Evolutionary conservation across 2,797 vertebrate species (phyloP).

Genomic region (Melopsittacus undulatus): DNA sequence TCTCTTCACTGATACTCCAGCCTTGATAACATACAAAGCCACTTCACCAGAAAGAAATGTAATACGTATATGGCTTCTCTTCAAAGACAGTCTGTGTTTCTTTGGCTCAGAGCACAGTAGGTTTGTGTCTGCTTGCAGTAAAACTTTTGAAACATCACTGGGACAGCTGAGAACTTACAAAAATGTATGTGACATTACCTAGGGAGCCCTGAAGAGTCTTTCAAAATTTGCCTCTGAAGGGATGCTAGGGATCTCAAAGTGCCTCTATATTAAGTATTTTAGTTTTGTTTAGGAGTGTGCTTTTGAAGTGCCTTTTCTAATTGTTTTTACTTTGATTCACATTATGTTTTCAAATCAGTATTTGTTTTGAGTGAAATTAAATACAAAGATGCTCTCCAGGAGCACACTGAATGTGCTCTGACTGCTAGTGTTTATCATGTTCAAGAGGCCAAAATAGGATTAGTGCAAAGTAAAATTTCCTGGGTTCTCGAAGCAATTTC

Average conservation of each 20-base stretch:
- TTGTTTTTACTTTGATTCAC: not conserved
- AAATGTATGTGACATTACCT: not conserved
- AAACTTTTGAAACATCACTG: not conserved
- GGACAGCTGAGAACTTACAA: not conserved
- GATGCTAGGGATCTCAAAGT: not conserved
- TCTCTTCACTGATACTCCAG: not conserved
- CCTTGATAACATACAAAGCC: not conserved
- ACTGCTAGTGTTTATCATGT: not conserved
- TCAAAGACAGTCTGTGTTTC: not conserved
- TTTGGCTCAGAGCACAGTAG: not conserved
- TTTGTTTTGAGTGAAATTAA: not conserved
- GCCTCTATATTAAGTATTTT: not conserved
- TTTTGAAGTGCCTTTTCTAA: not conserved
- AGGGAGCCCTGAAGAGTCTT: not conserved
- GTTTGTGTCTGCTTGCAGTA: not conserved
- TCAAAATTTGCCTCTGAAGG: not conserved
- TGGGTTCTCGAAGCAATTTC: not conserved
- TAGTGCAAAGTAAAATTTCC: not conserved
- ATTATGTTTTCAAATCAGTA: not conserved
- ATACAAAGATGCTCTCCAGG: not conserved
- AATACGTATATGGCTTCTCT: not conserved
- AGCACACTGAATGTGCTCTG: not conserved
- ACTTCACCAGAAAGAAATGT: not conserved
- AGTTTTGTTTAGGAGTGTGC: not conserved
- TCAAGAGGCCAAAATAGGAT: not conserved